These are phyloP conservation scores for Torymus aiolomorphi DNA, from an alignment of 2,888 invertebrate species.

Conservation along the genomic window DNA sequence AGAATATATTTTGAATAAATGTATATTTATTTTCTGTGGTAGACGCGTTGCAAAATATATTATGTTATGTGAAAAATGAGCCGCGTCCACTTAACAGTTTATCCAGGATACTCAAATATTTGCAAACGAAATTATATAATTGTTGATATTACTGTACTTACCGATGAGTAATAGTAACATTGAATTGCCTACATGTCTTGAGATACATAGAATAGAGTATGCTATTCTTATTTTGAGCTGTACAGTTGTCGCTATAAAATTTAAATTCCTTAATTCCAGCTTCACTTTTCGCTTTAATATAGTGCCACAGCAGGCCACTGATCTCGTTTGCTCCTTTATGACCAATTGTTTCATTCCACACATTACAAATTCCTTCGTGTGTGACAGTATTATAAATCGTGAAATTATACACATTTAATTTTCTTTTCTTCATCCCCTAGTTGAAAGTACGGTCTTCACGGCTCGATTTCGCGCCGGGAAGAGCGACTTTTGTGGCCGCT, in stretches of 20 bases:
- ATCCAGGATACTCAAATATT: too few species aligned
- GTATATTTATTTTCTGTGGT: too few species aligned
- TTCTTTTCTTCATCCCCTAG: too few species aligned
- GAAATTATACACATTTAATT: background rate
- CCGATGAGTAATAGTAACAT: background rate
- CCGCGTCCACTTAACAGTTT: too few species aligned
- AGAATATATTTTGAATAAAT: too few species aligned
- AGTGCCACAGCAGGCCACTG: background rate
- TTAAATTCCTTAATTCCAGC: background rate
- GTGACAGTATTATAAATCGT: background rate
- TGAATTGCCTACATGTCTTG: background rate
- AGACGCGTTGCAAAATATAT: too few species aligned
- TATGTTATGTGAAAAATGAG: too few species aligned
- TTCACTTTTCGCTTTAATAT: background rate
- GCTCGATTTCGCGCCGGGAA: too few species aligned
- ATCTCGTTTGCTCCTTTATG: background rate
- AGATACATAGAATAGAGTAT: conserved; percentile 7
- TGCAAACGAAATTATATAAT: too few species aligned
- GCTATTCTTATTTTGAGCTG: conserved; percentile 5
- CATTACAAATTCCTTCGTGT: background rate
- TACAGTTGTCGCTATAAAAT: background rate
- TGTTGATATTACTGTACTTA: background rate
- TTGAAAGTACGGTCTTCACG: too few species aligned
- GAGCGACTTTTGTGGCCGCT: too few species aligned
- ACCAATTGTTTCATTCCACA: background rate